Evolutionary conservation across 2,888 invertebrate genomes (phyloP).

Genomic region (Syritta pipiens): DNA sequence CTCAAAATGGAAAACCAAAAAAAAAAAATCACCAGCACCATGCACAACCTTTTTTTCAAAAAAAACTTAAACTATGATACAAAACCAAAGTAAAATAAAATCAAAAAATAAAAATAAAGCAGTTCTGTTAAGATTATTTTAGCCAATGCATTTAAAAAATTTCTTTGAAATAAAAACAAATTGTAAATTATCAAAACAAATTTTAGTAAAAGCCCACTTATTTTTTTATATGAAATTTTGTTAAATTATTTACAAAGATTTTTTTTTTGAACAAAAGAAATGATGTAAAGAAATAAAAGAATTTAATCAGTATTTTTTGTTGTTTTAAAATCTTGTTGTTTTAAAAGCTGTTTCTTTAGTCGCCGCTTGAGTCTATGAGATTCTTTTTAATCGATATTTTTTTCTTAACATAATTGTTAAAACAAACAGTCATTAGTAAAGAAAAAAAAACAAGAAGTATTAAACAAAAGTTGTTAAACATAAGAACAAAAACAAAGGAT

Average conservation of each 20-base stretch:
- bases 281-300: slow-evolving; percentile 32
- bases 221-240: slow-evolving; percentile 45
- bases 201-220: slow-evolving; percentile 27
- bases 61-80: slow-evolving; percentile 26
- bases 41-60: slow-evolving; percentile 40
- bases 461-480: slow-evolving; percentile 37
- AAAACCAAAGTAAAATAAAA: slow-evolving; percentile 49
- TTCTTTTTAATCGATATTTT: background rate
- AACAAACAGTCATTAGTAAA: slow-evolving; percentile 26
- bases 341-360: slow-evolving; percentile 5
- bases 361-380: slow-evolving; percentile 1
- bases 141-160: slow-evolving; percentile 61
- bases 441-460: slow-evolving; percentile 34
- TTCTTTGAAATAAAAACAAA: slow-evolving; percentile 12
- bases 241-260: slow-evolving; percentile 48
- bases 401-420: slow-evolving; percentile 13
- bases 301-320: slow-evolving; percentile 46
- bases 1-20: slow-evolving; percentile 42
- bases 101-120: slow-evolving; percentile 37
- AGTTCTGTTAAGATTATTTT: slow-evolving; percentile 43
- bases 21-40: slow-evolving; percentile 53
- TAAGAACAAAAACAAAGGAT: background rate
- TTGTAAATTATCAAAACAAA: background rate
- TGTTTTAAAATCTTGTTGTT: slow-evolving; percentile 1
- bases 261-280: slow-evolving; percentile 27